Evolutionary conservation across 2,113 vertebrate species (phyloP).

Genomic region (Perca schrenkii): DNA sequence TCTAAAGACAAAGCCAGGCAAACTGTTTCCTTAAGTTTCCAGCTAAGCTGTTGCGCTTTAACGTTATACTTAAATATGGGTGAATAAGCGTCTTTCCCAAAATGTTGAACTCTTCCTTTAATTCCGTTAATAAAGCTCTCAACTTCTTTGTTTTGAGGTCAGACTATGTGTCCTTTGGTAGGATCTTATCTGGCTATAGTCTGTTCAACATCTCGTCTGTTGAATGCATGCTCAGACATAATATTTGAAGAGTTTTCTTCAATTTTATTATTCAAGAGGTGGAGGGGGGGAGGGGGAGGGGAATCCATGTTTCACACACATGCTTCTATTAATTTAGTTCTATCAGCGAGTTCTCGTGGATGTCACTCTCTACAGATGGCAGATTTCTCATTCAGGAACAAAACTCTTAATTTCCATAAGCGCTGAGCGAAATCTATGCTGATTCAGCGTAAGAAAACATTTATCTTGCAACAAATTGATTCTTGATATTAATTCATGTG

Average conservation of each 20-base stretch:
- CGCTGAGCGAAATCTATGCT: conserved; percentile 25
- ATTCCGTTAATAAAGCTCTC: not conserved
- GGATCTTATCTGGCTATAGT: not conserved
- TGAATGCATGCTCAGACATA: not conserved
- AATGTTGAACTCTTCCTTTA: not conserved
- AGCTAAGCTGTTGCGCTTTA: too few species aligned
- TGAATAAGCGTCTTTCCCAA: not conserved
- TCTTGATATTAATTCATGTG: conserved; percentile 69
- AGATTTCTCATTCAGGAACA: conserved; percentile 15
- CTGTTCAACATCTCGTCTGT: not conserved
- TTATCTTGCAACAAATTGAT: conserved; percentile 72
- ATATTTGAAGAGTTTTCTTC: conserved; percentile 9
- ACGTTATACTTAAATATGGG: too few species aligned
- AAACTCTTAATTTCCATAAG: conserved; percentile 51
- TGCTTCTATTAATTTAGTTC: conserved; percentile 21
- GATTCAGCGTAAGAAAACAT: conserved; percentile 68
- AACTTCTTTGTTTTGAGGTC: conserved; percentile 3
- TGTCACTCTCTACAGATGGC: conserved; percentile 47
- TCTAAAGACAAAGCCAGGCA: not conserved
- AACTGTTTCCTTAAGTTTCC: too few species aligned
- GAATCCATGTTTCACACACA: not conserved
- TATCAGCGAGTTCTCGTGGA: not conserved
- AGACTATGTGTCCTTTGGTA: not conserved
- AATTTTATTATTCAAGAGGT: conserved; percentile 9
- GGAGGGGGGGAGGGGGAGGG: too few species aligned